These are phyloP conservation scores for Scelioninae gen. 1 DNA, from an alignment of 2,888 invertebrate genomes.

Conservation along the genomic window DNA sequence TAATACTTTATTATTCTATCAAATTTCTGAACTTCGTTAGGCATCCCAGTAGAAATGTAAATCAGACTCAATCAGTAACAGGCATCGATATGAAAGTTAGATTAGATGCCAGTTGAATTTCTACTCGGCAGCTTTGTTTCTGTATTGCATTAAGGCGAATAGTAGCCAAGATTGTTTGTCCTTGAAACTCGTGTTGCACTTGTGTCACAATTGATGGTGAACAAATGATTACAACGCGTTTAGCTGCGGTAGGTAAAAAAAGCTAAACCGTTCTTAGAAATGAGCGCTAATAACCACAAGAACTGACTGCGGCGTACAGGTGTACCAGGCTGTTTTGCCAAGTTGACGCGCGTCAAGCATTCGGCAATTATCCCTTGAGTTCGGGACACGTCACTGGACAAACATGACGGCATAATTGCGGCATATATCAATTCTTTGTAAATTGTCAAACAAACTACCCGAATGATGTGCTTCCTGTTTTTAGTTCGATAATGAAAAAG, in stretches of 20 bases:
- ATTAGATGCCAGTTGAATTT: constrained; percentile 1
- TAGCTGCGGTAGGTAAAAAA: constrained; percentile 8
- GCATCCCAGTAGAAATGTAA: constrained; percentile 14
- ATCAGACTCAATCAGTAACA: not conserved
- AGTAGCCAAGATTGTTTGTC: not conserved
- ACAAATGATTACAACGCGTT: constrained; percentile 29
- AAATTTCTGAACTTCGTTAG: constrained; percentile 21
- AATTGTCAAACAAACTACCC: constrained; percentile 12
- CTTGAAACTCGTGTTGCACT: not conserved
- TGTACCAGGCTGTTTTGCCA: constrained; percentile 27
- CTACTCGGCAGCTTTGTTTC: not conserved
- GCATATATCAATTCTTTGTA: constrained; percentile 23
- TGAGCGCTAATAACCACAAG: constrained; percentile 35
- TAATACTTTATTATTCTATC: constrained; percentile 12
- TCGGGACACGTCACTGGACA: constrained; percentile 18
- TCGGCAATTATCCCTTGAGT: constrained; percentile 38
- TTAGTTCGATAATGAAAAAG: too few species aligned
- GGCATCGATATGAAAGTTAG: too few species aligned
- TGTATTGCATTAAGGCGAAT: not conserved
- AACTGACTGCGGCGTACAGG: constrained; percentile 24
- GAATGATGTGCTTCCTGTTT: too few species aligned
- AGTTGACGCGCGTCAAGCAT: constrained; percentile 16
- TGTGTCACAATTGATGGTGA: constrained; percentile 15
- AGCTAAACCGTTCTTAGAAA: constrained; percentile 39
- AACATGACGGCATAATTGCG: constrained; percentile 42